Percentiles rank a stretch among this genome's conserved stretches.
These are phyloP conservation scores for Pseudachorutes palmiensis DNA, from an alignment of 1,140 invertebrate species.

Conservation along the genomic window DNA sequence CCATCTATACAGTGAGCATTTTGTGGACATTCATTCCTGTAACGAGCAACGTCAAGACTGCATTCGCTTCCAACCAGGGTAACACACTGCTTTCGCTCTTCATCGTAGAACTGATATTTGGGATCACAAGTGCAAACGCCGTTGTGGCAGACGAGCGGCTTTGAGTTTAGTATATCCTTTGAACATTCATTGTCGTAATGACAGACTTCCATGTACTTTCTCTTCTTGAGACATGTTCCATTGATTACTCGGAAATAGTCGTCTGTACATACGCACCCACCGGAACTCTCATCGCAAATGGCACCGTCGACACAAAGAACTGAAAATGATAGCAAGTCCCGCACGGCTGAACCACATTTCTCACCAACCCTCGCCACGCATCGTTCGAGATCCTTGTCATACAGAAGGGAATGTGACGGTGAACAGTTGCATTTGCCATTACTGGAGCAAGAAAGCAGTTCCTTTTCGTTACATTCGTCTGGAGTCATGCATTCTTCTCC, in stretches of 20 bases:
- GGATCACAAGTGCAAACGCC: slow-evolving; percentile 21
- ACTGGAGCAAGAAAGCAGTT: slow-evolving; percentile 1
- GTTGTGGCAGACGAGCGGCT: slow-evolving; percentile 14
- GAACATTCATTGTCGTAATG: slow-evolving; percentile 13
- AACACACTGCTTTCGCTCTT: slow-evolving; percentile 15
- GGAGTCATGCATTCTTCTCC: slow-evolving; percentile 3
- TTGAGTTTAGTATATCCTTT: slow-evolving; percentile 15
- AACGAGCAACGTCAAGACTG: neutral
- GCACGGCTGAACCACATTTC: slow-evolving; percentile 15
- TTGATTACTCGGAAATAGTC: slow-evolving; percentile 15
- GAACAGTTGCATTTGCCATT: slow-evolving; percentile 14
- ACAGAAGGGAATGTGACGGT: slow-evolving; percentile 2
- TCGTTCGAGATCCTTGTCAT: neutral
- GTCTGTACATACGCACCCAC: slow-evolving; percentile 23
- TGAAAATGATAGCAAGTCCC: neutral
- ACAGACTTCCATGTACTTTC: slow-evolving; percentile 15
- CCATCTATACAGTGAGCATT: slow-evolving; percentile 22
- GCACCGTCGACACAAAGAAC: slow-evolving; percentile 20
- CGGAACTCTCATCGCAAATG: slow-evolving; percentile 21
- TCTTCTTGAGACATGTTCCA: slow-evolving; percentile 16
- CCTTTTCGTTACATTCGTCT: slow-evolving; percentile 8
- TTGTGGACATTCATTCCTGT: slow-evolving; percentile 18
- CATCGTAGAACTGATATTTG: slow-evolving; percentile 17
- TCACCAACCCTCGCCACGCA: slow-evolving; percentile 22
- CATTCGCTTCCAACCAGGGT: slow-evolving; percentile 18